phyloP scores from a whole-genome alignment of 2,797 vertebrate species.

The Amblyraja radiata region DNA sequence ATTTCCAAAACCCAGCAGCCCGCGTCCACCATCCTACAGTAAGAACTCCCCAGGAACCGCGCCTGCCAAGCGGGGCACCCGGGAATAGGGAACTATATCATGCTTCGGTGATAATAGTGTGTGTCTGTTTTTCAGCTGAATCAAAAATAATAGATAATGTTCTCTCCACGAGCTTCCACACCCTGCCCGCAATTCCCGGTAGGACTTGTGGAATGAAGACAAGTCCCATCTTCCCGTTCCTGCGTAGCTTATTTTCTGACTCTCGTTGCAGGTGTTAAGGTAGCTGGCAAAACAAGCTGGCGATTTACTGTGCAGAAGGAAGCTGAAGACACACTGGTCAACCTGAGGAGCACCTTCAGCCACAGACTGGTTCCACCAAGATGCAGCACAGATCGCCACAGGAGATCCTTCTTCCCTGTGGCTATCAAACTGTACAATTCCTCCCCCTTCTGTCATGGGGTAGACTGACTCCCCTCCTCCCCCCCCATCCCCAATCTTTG shows the following conservation, averaged over 20 bases:
- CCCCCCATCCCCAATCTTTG: too few species aligned
- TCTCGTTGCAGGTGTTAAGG: neutral
- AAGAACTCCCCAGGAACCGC: neutral
- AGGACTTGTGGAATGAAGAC: too few species aligned
- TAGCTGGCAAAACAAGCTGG: neutral
- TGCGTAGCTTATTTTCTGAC: neutral
- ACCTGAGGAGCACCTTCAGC: too few species aligned
- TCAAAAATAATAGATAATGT: neutral
- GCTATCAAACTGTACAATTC: too few species aligned
- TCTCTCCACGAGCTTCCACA: too few species aligned
- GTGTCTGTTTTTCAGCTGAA: neutral
- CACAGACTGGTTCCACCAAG: too few species aligned
- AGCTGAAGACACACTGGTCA: too few species aligned
- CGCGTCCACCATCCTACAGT: neutral
- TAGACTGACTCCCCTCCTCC: too few species aligned
- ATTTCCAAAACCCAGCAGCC: neutral
- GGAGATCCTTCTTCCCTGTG: too few species aligned
- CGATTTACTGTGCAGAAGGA: neutral
- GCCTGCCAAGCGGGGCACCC: neutral
- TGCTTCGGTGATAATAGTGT: neutral
- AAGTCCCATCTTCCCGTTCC: neutral
- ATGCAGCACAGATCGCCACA: too few species aligned
- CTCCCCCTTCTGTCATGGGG: too few species aligned
- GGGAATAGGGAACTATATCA: neutral
- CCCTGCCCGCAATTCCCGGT: too few species aligned